Evolutionary conservation across 2,797 vertebrate genomes (phyloP), one percentile per base, ranked within the genome.

Genomic region (Argya squamiceps): DNA sequence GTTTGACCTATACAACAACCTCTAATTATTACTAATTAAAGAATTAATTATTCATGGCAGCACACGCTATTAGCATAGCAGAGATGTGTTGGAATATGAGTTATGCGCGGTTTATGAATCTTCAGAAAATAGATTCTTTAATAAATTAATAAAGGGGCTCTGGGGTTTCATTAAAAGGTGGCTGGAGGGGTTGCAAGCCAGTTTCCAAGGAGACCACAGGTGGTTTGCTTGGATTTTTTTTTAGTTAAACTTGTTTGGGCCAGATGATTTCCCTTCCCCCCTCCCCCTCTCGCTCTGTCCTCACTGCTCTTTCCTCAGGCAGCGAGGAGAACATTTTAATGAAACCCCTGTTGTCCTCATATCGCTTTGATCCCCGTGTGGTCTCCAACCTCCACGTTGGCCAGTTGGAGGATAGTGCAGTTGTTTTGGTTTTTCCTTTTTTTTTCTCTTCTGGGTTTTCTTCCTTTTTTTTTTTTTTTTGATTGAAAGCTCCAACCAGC

Each of bases 111-210:
- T 98, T 98, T 98, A 98, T 98, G 98, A 98, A 98, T 98, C 98
- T 98, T 98, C 98, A 97, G 97, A 98, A 98, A 98, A 98, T 98
- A 98, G 98, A 98, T 98, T 98, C 98, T 98, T 98, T 98, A 98
- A 98, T 98, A 98, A 98, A 98, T 98, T 98, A 98, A 98, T 98
- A 98, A 98, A 98, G 98, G 98, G 98, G 98, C 98, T 98, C 98
- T 98, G 97, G 98, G 98, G 98, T 98, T 99, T 99, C 98, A 99
- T 99, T 99, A 99, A 99, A 99, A 99, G 98, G 98, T 99, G 98
- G 98, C 98, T 99, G 98, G 98, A 98, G 98, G 98, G 98, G 98
- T 98, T 98, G 98, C 97, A 97, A 98, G 98, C 97, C 98, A 98
- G 98, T 99, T 98, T 98, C 98, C 98, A 98, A 98, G 98, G 98